Evolutionary conservation across 2,113 vertebrate genomes (phyloP).

Genomic region (human): DNA sequence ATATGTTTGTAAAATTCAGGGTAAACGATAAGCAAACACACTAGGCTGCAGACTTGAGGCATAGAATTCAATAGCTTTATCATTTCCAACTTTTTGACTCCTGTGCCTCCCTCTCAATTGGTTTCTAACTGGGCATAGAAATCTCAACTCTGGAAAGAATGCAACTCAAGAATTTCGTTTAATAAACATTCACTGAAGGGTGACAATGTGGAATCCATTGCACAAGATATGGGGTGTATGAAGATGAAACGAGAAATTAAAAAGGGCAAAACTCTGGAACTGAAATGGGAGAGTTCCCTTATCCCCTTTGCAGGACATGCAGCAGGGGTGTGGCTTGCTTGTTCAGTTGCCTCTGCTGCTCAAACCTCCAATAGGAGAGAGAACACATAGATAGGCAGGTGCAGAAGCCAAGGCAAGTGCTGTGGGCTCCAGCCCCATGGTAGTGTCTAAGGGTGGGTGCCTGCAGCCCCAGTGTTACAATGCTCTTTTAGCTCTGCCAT

Average conservation of each 20-base stretch:
- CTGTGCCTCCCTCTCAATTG: not conserved
- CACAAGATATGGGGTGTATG: not conserved
- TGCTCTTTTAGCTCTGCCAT: too few relatives aligned
- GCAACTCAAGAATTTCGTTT: conserved; percentile 1
- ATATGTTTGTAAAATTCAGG: not conserved
- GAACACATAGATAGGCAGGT: too few relatives aligned
- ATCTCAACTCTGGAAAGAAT: conserved; percentile 7
- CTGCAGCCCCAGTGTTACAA: too few relatives aligned
- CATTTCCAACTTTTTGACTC: not conserved
- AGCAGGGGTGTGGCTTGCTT: too few relatives aligned
- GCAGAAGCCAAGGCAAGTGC: too few relatives aligned
- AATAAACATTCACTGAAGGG: not conserved
- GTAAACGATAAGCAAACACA: not conserved
- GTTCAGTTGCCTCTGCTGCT: too few relatives aligned
- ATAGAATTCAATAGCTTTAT: not conserved
- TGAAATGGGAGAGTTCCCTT: too few relatives aligned
- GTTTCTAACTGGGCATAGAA: not conserved
- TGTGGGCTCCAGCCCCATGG: too few relatives aligned
- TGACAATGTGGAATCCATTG: not conserved
- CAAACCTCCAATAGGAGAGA: too few relatives aligned
- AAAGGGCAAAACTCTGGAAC: not conserved
- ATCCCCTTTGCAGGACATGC: too few relatives aligned
- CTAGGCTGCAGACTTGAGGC: not conserved
- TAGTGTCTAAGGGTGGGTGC: too few relatives aligned
- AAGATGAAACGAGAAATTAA: not conserved